Percentiles rank a stretch among this genome's conserved stretches.
phyloP scores from a whole-genome alignment of 1,140 invertebrate genomes.

The Lysiphlebus fabarum region DNA sequence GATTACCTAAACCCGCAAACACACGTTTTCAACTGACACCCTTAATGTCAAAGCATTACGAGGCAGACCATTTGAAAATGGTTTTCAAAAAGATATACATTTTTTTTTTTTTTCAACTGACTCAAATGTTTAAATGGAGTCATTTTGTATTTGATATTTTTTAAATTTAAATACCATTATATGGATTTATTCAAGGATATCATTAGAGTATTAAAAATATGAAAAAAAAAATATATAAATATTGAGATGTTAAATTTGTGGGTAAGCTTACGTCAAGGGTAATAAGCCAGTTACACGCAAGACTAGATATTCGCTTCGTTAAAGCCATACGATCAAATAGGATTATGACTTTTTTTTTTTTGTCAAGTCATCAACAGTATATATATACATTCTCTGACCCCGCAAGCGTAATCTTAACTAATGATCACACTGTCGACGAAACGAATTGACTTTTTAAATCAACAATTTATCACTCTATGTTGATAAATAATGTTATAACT shows the following conservation, averaged over 20 bases:
- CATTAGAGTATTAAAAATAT: too few species aligned
- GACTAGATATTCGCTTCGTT: constrained; percentile 1
- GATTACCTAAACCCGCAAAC: constrained; percentile 52
- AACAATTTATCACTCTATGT: constrained; percentile 5
- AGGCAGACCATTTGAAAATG: too few species aligned
- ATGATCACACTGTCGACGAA: constrained; percentile 28
- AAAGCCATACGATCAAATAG: constrained; percentile 2
- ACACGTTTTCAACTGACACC: constrained; percentile 39
- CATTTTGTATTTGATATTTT: too few species aligned
- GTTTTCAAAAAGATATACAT: too few species aligned
- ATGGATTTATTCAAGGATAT: too few species aligned
- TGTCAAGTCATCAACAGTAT: background rate
- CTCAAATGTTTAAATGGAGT: too few species aligned
- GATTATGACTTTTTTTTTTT: constrained; percentile 12
- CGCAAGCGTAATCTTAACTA: constrained; percentile 40
- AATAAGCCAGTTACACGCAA: constrained; percentile 29
- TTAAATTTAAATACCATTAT: too few species aligned
- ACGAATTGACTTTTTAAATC: background rate
- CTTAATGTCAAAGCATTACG: constrained; percentile 43
- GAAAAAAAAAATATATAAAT: too few species aligned
- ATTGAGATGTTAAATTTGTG: background rate
- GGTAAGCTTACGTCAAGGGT: constrained; percentile 36
- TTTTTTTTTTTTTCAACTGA: too few species aligned
- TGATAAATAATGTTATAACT: background rate
- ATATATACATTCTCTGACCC: background rate